Conservation (phyloP, 2,113 vertebrate genomes). For the Neolamprologus devosi region DNA sequence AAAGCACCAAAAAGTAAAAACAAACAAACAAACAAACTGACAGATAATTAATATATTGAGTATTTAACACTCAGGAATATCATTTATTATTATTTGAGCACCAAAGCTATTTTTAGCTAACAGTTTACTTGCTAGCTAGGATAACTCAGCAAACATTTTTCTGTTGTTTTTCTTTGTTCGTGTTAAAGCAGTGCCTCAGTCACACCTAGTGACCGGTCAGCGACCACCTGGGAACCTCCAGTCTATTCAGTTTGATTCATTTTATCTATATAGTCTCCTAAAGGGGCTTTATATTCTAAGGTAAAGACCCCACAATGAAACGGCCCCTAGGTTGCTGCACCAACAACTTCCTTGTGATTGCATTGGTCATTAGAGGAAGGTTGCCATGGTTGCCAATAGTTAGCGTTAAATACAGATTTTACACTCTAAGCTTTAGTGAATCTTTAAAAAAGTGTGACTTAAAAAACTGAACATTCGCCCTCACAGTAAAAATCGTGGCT, state of each 20-base stretch:
- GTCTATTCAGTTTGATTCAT: background rate
- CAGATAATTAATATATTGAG: background rate
- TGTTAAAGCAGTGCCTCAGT: background rate
- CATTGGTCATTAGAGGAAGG: background rate
- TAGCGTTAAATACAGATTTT: background rate
- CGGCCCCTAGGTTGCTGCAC: background rate
- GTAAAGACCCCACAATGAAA: background rate
- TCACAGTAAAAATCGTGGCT: background rate
- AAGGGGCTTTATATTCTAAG: background rate
- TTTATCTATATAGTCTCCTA: background rate
- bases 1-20: background rate
- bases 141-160: background rate
- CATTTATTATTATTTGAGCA: background rate
- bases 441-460: accelerated
- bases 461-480: background rate
- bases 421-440: background rate
- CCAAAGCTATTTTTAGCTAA: background rate
- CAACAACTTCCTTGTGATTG: background rate
- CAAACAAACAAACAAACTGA: background rate
- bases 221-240: background rate
- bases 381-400: background rate
- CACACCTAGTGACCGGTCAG: background rate
- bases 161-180: background rate
- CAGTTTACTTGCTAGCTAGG: background rate
- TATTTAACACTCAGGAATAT: background rate